Evolutionary conservation across 2,797 vertebrate species (phyloP).

Genomic region (Catharus ustulatus): DNA sequence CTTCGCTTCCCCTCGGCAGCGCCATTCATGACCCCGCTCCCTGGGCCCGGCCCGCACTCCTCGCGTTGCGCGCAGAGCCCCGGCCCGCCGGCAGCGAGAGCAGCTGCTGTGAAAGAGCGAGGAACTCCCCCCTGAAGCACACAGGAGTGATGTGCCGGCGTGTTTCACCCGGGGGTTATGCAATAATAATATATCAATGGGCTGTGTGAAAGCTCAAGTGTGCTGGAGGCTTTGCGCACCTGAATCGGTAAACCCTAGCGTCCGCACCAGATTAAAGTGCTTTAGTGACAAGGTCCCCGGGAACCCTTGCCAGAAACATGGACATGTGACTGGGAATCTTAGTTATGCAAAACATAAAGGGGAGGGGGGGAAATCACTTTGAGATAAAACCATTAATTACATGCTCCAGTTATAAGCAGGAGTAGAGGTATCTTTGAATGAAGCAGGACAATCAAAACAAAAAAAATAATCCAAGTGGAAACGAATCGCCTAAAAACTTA

Average conservation of each 20-base stretch:
- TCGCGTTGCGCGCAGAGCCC: neutral
- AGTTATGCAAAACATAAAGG: neutral
- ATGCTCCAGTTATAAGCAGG: neutral
- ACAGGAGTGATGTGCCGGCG: neutral
- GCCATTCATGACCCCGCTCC: too few species aligned
- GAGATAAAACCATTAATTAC: neutral
- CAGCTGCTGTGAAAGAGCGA: neutral
- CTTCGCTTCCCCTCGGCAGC: neutral
- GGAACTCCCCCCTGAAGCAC: neutral
- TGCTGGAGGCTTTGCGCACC: neutral
- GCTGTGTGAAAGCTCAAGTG: neutral
- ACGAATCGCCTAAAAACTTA: neutral
- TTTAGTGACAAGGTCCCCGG: neutral
- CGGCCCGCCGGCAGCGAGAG: neutral
- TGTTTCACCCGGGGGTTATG: neutral
- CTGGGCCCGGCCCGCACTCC: too few species aligned
- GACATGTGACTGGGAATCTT: accelerated
- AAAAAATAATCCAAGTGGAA: neutral
- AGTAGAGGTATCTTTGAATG: neutral
- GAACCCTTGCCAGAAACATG: neutral
- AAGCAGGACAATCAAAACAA: neutral
- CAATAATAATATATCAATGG: neutral
- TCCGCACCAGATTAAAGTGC: neutral
- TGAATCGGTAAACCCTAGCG: neutral
- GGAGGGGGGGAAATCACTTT: neutral